Evolutionary conservation across 53 echinoderm and acorn worm species (phyloP).

Genomic region (Temnopleurus reevesii): DNA sequence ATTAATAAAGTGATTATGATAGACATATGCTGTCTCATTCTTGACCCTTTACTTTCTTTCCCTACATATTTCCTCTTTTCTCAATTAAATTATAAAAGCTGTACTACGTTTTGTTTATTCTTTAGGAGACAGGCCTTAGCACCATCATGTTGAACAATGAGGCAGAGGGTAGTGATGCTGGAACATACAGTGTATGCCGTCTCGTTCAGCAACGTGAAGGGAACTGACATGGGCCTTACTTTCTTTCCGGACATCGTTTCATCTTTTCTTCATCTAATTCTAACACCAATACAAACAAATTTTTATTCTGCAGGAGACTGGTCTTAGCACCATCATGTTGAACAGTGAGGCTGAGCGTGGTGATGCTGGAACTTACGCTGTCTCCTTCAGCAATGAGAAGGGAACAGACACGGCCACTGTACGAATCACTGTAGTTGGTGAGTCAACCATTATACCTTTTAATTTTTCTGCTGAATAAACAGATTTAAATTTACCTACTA

Average conservation of each 20-base stretch:
- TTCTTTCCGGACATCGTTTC: too few species aligned
- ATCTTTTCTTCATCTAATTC: too few species aligned
- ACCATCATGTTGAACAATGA: background rate
- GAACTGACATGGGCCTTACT: slow-evolving; percentile 71
- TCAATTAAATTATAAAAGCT: background rate
- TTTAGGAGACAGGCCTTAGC: too few species aligned
- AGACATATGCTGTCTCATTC: too few species aligned
- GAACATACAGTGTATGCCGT: slow-evolving; percentile 82
- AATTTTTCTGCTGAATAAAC: too few species aligned
- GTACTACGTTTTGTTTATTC: background rate
- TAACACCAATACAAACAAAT: too few species aligned
- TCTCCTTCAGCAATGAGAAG: slow-evolving; percentile 78
- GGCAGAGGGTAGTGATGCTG: slow-evolving; percentile 72
- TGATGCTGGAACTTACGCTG: slow-evolving; percentile 84
- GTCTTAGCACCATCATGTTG: slow-evolving; percentile 44
- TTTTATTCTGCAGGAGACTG: background rate
- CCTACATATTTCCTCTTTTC: too few species aligned
- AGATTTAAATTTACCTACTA: too few species aligned
- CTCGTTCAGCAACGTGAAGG: slow-evolving; percentile 74
- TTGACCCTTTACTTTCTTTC: too few species aligned
- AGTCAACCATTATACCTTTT: slow-evolving; percentile 13
- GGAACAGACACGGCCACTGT: slow-evolving; percentile 83
- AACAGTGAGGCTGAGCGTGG: slow-evolving; percentile 62
- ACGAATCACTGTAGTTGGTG: slow-evolving; percentile 90
- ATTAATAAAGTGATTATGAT: too few species aligned